Conservation (phyloP, 2,797 vertebrate species). For the Xerus rutilus region DNA sequence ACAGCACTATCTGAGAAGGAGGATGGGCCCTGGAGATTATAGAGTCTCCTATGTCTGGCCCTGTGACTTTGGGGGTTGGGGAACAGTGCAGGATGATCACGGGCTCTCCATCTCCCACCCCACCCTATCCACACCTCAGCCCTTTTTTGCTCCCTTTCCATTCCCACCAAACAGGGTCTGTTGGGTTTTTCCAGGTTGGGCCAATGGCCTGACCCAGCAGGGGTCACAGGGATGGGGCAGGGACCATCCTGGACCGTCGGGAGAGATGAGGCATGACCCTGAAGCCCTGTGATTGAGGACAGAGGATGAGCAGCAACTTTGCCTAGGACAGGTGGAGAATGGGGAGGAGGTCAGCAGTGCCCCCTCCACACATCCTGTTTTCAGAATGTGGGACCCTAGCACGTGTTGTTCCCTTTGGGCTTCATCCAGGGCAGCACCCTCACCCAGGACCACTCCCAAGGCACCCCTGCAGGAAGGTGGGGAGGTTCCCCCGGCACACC, state of each 20-base stretch:
- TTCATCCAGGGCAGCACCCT: conserved; percentile 49
- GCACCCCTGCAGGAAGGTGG: conserved; percentile 66
- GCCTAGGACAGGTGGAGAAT: neutral
- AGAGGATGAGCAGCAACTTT: neutral
- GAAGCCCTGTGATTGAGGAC: neutral
- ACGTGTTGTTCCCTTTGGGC: conserved; percentile 43
- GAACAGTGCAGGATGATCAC: neutral
- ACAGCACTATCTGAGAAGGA: conserved; percentile 52
- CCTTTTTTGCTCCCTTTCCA: neutral
- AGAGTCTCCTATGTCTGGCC: conserved; percentile 51
- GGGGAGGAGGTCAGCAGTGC: neutral
- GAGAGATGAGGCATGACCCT: neutral
- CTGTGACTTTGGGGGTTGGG: neutral
- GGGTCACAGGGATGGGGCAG: neutral
- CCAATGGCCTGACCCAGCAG: neutral
- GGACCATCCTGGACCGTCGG: neutral
- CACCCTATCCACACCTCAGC: neutral
- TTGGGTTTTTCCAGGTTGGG: conserved; percentile 74
- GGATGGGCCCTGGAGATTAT: conserved; percentile 39
- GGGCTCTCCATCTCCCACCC: neutral
- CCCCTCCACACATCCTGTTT: conserved; percentile 73
- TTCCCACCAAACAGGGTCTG: neutral
- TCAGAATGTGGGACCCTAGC: neutral
- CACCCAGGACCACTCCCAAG: conserved; percentile 65
- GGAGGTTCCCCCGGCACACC: conserved; percentile 76